Evolutionary conservation across 2,888 invertebrate genomes (phyloP).

Genomic region (Apoderus coryli): DNA sequence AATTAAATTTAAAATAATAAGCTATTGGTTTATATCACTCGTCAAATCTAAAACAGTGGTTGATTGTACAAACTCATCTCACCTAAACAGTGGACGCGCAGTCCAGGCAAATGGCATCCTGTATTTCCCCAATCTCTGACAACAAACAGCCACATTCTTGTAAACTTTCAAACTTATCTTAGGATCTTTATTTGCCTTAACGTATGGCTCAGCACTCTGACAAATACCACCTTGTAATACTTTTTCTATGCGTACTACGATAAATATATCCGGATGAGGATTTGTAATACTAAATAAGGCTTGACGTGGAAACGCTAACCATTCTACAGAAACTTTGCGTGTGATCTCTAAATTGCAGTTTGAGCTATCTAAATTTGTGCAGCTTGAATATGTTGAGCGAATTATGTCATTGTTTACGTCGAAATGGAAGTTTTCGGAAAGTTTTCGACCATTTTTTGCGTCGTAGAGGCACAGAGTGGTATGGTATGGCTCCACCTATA

Average conservation of each 20-base stretch:
- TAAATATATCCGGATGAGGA: constrained; percentile 79
- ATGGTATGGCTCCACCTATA: constrained; percentile 94
- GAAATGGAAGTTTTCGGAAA: constrained; percentile 88
- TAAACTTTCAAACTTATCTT: constrained; percentile 67
- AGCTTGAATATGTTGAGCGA: constrained; percentile 37
- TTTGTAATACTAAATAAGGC: constrained; percentile 79
- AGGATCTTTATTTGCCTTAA: constrained; percentile 67
- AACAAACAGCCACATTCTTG: constrained; percentile 63
- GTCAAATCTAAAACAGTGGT: too few species aligned
- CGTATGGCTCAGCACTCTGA: constrained; percentile 75
- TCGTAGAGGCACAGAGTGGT: constrained; percentile 83
- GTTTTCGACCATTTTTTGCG: constrained; percentile 69
- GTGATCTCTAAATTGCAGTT: constrained; percentile 43
- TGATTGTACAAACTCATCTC: too few species aligned
- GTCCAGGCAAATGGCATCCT: constrained; percentile 98
- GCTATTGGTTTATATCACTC: too few species aligned
- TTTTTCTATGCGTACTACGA: constrained; percentile 89
- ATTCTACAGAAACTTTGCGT: constrained; percentile 54
- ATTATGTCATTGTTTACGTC: constrained; percentile 67
- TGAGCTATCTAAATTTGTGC: constrained; percentile 27
- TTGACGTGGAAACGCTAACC: constrained; percentile 53
- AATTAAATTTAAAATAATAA: too few species aligned
- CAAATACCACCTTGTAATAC: constrained; percentile 79
- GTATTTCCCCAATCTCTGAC: constrained; percentile 74
- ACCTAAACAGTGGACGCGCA: constrained; percentile 69